Evolutionary conservation across 37 sponge, comb jelly and placozoan species (phyloP), one percentile per base, ranked within the genome.

Genomic region (Axinella damicornis): DNA sequence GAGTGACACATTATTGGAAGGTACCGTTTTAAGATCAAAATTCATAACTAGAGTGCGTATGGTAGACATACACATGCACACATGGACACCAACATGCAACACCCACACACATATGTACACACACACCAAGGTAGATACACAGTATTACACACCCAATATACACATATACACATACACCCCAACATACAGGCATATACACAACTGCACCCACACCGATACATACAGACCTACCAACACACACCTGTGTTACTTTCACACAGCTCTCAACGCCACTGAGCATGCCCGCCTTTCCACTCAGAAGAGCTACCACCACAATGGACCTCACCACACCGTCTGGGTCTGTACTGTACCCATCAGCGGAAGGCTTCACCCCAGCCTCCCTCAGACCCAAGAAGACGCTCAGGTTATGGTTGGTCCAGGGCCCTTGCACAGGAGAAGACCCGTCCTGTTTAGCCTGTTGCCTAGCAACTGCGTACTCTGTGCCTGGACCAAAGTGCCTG

Each of bases 401-500:
- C 32, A 87, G 1, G 37, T 1, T 31, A 36, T 77, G 78, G 68
- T 87, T 87, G n/a, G 87, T 67, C 80, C 80, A 87, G 5, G 80
- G 80, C 0, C 87, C 87, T 18, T 72, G 22, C 22, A 73, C 38
- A 25, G 87, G 80, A 12, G 46, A 46, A 46, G 9, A 46, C 46
- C 9, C 9, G 6, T 46, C 9, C 21, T 59, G 0, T 0, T 59
- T 66, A 31, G 53, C 53, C 56, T 87, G 59, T 27, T 59, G 27
- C 22, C 73, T 67, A 16, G 80, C 74, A 13, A 27, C 25, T 40
- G 70, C 87, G 30, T 79, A 87, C 24, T 57, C 28, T 0, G 87
- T 87, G 38, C 87, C 80, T 32, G 87, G 87, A 0, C 87, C 87
- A 72, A 66, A 87, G 73, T 78, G 36, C 55, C 58, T 60, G 40